Evolutionary conservation across 2,888 invertebrate genomes (phyloP).

Genomic region (Arge pagana): DNA sequence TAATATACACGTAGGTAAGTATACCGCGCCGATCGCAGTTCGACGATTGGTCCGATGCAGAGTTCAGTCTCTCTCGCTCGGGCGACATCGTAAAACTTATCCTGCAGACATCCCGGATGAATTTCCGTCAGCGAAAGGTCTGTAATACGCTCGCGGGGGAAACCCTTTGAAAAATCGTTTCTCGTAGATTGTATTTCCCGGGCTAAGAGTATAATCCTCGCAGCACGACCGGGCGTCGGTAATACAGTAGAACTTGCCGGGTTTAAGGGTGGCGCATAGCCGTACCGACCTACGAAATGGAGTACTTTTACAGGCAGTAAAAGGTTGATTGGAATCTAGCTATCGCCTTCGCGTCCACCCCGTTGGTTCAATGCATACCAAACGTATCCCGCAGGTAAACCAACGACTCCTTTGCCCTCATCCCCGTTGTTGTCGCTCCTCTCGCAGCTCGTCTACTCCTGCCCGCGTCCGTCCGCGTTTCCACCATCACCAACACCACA

Average conservation of each 20-base stretch:
- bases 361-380: slow-evolving; percentile 39
- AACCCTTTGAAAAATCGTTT: slow-evolving; percentile 34
- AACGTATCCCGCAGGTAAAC: slow-evolving; percentile 30
- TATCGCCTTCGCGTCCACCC: slow-evolving; percentile 35
- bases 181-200: slow-evolving; percentile 32
- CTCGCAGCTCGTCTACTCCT: too few relatives aligned
- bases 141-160: background rate
- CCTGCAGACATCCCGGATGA: background rate
- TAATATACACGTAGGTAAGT: too few relatives aligned
- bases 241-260: slow-evolving; percentile 44
- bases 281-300: slow-evolving; percentile 47
- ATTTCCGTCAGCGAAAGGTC: background rate
- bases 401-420: too few relatives aligned
- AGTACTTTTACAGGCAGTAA: slow-evolving; percentile 51
- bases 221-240: slow-evolving; percentile 28
- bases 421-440: too few relatives aligned
- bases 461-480: slow-evolving; percentile 11
- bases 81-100: background rate
- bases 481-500: too few relatives aligned
- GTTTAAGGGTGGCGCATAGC: slow-evolving; percentile 42
- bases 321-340: slow-evolving; percentile 52
- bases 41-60: too few relatives aligned
- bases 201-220: slow-evolving; percentile 32
- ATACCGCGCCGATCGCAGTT: too few relatives aligned
- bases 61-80: too few relatives aligned